A percentile compares a stretch with the other conserved stretches of the same genome.
Evolutionary conservation across 2,888 invertebrate species (phyloP).

Genomic region (Lamproptera curius): DNA sequence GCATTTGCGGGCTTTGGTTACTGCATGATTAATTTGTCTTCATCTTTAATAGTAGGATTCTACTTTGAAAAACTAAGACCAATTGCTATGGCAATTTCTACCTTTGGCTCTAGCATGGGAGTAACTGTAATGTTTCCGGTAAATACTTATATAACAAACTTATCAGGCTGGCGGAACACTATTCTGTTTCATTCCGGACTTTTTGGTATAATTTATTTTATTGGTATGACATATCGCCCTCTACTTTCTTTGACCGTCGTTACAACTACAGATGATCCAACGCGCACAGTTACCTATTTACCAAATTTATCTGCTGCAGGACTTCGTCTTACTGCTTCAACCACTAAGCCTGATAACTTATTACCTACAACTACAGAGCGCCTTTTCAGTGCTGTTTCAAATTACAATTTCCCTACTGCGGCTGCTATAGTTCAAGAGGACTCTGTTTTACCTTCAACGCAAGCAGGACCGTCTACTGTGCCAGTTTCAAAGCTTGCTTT

Average conservation of each 20-base stretch:
- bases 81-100: conserved; percentile 52
- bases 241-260: conserved; percentile 54
- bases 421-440: conserved; percentile 51
- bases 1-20: conserved; percentile 53
- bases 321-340: conserved; percentile 34
- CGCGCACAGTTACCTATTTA: conserved; percentile 60
- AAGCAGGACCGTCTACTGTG: conserved; percentile 50
- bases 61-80: conserved; percentile 64
- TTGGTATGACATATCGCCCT: conserved; percentile 58
- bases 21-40: conserved; percentile 54
- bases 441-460: conserved; percentile 25
- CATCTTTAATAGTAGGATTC: conserved; percentile 60
- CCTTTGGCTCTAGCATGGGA: conserved; percentile 60
- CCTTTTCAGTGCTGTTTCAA: conserved; percentile 43
- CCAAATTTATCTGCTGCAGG: conserved; percentile 49
- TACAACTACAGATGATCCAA: conserved; percentile 48
- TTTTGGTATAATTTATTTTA: conserved; percentile 51
- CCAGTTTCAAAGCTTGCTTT: conserved; percentile 48
- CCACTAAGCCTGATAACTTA: conserved; percentile 30
- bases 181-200: conserved; percentile 58
- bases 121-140: conserved; percentile 53
- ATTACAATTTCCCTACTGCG: conserved; percentile 55
- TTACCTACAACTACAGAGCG: conserved; percentile 42
- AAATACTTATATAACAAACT: conserved; percentile 46
- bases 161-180: conserved; percentile 57